A percentile compares a stretch with the other conserved stretches of the same genome.
phyloP scores from a whole-genome alignment of 1,140 invertebrate species.

The Tetramorium alpestre region DNA sequence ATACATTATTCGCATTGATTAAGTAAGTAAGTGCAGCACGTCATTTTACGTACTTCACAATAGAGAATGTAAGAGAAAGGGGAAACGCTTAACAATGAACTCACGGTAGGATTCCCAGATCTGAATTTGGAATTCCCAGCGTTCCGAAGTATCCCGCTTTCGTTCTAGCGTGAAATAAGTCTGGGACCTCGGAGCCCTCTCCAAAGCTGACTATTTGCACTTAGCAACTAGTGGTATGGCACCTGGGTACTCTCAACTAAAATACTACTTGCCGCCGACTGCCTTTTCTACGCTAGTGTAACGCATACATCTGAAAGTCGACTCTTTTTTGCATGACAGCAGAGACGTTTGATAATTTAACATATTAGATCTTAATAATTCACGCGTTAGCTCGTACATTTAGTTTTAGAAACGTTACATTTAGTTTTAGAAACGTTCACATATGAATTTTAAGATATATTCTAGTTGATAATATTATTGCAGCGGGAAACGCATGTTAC shows the following conservation, averaged over 20 bases:
- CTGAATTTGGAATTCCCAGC: constrained; percentile 73
- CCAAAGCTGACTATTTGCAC: constrained; percentile 78
- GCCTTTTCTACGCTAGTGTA: constrained; percentile 66
- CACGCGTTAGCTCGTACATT: neutral
- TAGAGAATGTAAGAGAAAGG: constrained; percentile 40
- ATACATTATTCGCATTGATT: constrained; percentile 66
- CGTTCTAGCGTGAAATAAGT: constrained; percentile 80
- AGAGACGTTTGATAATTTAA: constrained; percentile 32
- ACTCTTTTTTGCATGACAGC: constrained; percentile 50
- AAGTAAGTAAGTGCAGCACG: constrained; percentile 51
- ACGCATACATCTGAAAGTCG: constrained; percentile 64
- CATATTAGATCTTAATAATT: constrained; percentile 6
- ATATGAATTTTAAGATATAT: neutral
- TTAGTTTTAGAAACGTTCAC: neutral
- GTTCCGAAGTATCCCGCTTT: constrained; percentile 71
- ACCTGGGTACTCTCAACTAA: constrained; percentile 75
- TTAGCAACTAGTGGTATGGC: constrained; percentile 77
- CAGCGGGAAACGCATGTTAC: neutral
- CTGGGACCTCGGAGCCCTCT: constrained; percentile 73
- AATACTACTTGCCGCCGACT: constrained; percentile 67
- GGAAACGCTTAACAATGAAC: constrained; percentile 66
- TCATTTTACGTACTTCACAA: constrained; percentile 51
- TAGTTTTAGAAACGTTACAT: neutral
- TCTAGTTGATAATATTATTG: neutral
- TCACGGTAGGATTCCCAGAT: constrained; percentile 65